Evolutionary conservation across 2,888 invertebrate species (phyloP).

Genomic region (Spilarctia lutea): DNA sequence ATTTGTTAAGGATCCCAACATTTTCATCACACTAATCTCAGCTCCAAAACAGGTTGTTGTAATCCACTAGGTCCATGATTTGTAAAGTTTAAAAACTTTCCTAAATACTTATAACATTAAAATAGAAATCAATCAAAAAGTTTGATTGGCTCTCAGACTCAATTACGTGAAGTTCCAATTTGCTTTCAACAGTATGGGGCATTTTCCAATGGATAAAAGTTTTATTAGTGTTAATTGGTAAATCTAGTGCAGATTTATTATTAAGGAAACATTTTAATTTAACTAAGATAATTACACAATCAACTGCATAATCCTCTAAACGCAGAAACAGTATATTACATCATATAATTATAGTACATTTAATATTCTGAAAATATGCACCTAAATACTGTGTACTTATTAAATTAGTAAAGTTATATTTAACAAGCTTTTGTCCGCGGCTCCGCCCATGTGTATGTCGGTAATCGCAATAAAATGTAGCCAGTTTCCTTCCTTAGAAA

Average conservation of each 20-base stretch:
- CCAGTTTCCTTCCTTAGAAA: too few relatives aligned
- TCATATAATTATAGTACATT: background rate
- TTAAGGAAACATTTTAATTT: background rate
- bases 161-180: slow-evolving; percentile 39
- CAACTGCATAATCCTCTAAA: background rate
- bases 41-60: background rate
- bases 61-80: background rate
- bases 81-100: slow-evolving; percentile 6
- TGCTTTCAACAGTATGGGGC: slow-evolving; percentile 11
- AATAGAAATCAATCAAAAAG: slow-evolving; percentile 49
- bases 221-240: slow-evolving; percentile 19
- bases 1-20: background rate
- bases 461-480: too few relatives aligned
- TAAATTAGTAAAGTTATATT: too few relatives aligned
- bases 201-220: slow-evolving; percentile 32
- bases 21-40: background rate
- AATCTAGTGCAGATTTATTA: slow-evolving; percentile 2
- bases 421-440: too few relatives aligned
- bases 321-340: too few relatives aligned
- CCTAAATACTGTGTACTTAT: background rate
- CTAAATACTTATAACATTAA: slow-evolving; percentile 32
- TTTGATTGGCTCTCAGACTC: slow-evolving; percentile 40
- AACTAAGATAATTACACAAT: background rate
- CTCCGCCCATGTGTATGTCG: too few relatives aligned
- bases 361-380: background rate